Evolutionary conservation across 2,888 invertebrate species (phyloP).

Genomic region (Bibio marci): DNA sequence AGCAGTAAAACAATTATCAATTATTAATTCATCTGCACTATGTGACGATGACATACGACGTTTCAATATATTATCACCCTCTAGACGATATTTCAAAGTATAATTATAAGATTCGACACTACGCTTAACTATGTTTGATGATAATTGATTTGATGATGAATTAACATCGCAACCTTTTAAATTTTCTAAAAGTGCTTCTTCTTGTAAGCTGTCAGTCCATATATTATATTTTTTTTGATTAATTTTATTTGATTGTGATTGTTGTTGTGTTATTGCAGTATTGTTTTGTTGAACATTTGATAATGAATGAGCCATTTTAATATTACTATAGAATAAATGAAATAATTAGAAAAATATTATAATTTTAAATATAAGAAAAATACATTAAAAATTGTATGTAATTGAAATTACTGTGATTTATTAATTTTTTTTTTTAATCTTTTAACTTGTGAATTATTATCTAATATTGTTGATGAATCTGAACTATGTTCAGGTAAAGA

Average conservation of each 20-base stretch:
- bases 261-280: too few species aligned
- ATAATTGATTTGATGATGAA: slow-evolving; percentile 33
- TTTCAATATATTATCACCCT: slow-evolving; percentile 30
- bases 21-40: background rate
- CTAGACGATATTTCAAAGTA: slow-evolving; percentile 42
- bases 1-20: too few species aligned
- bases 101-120: slow-evolving; percentile 65
- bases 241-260: slow-evolving; percentile 33
- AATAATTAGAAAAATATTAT: too few species aligned
- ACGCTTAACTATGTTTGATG: slow-evolving; percentile 19
- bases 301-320: too few species aligned
- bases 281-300: too few species aligned
- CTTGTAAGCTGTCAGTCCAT: slow-evolving; percentile 57
- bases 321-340: too few species aligned
- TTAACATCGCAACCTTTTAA: slow-evolving; percentile 61
- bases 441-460: too few species aligned
- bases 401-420: too few species aligned
- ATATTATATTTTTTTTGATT: slow-evolving; percentile 64
- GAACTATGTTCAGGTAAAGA: slow-evolving; percentile 18
- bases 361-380: too few species aligned
- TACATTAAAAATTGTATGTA: too few species aligned
- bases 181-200: slow-evolving; percentile 62
- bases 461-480: slow-evolving; percentile 7
- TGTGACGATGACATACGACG: slow-evolving; percentile 16
- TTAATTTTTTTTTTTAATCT: too few species aligned